Percentiles rank a stretch among this genome's conserved stretches.
These are phyloP conservation scores for Drosophila asahinai DNA, from an alignment of 1,140 invertebrate species.

Conservation along the genomic window DNA sequence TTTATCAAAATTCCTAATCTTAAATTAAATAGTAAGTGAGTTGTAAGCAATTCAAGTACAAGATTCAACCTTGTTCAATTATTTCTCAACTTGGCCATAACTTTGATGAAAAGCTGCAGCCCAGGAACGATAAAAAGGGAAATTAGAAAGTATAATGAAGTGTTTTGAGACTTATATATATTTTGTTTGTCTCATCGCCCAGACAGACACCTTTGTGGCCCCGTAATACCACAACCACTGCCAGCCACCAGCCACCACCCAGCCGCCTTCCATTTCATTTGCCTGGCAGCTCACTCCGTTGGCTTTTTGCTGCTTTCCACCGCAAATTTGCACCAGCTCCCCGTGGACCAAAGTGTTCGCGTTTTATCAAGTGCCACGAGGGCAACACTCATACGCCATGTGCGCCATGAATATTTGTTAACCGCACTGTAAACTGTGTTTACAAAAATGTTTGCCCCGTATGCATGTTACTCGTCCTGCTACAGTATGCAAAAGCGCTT, in stretches of 20 bases:
- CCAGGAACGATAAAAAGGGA: conserved; percentile 18
- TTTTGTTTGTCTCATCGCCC: conserved; percentile 36
- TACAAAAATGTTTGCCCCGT: conserved; percentile 61
- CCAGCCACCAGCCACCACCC: neutral
- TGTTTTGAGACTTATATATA: conserved; percentile 48
- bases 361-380: conserved; percentile 64
- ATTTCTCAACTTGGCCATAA: neutral
- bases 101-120: conserved; percentile 10
- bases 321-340: conserved; percentile 28
- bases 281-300: conserved; percentile 30
- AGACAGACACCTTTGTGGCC: neutral
- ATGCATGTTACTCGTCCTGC: conserved; percentile 36
- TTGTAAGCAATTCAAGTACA: too few relatives aligned
- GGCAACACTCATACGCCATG: conserved; percentile 70
- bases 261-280: conserved; percentile 24
- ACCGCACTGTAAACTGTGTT: conserved; percentile 62
- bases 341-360: conserved; percentile 50
- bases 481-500: conserved; percentile 55
- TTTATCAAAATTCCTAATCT: neutral
- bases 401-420: conserved; percentile 75
- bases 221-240: neutral
- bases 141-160: conserved; percentile 77
- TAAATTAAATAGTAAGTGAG: neutral
- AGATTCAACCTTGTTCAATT: neutral
- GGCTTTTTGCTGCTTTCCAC: conserved; percentile 43